Evolutionary conservation across 2,113 vertebrate genomes (phyloP).

Genomic region (Garra rufa): DNA sequence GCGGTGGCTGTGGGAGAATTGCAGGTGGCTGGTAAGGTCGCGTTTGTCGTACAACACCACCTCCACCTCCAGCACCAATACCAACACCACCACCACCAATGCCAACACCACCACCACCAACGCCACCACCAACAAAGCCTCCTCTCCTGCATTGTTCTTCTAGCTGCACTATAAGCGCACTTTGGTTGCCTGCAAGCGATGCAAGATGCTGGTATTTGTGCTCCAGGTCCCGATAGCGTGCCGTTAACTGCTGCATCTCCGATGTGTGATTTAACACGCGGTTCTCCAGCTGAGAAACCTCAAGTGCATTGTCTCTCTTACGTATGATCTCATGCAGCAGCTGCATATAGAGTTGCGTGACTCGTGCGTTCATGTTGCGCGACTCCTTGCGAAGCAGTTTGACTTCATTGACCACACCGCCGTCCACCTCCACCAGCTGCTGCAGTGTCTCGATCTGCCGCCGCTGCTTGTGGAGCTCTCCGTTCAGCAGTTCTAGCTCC

Average conservation of each 20-base stretch:
- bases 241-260: conserved; percentile 84
- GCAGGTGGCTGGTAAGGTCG: conserved; percentile 36
- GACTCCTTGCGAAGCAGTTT: conserved; percentile 88
- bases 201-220: conserved; percentile 87
- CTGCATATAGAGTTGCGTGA: conserved; percentile 90
- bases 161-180: conserved; percentile 80
- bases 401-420: conserved; percentile 87
- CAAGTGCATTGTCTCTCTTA: conserved; percentile 85
- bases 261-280: conserved; percentile 87
- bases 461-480: conserved; percentile 86
- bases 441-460: conserved; percentile 86
- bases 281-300: conserved; percentile 88
- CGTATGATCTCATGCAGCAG: conserved; percentile 87
- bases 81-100: neutral
- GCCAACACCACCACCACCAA: neutral
- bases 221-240: conserved; percentile 86
- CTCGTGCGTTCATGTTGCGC: conserved; percentile 88
- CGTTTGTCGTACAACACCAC: conserved; percentile 1
- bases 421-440: conserved; percentile 87
- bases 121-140: neutral
- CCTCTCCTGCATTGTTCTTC: conserved; percentile 79
- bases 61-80: neutral
- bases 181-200: conserved; percentile 83
- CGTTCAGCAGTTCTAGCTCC: conserved; percentile 84
- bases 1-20: conserved; percentile 47